These are phyloP conservation scores for Chrysochloris asiatica DNA, from an alignment of 2,113 vertebrate species.

Conservation along the genomic window DNA sequence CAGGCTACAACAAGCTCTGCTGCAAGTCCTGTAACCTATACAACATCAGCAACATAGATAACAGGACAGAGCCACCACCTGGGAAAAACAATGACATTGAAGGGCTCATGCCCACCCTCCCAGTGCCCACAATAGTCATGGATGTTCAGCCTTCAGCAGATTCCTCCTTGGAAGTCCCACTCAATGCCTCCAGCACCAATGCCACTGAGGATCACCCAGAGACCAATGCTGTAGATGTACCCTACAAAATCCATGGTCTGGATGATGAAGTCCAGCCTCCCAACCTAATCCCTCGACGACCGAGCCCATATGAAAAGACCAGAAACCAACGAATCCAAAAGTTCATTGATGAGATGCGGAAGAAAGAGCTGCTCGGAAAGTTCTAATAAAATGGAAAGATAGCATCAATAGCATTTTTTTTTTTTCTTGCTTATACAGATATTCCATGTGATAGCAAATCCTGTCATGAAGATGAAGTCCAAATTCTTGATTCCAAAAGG, in stretches of 20 bases:
- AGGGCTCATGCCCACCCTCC: slow-evolving; percentile 78
- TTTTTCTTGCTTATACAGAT: slow-evolving; percentile 91
- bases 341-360: slow-evolving; percentile 93
- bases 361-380: slow-evolving; percentile 89
- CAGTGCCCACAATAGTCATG: neutral
- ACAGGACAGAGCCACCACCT: slow-evolving; percentile 47
- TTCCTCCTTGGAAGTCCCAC: slow-evolving; percentile 61
- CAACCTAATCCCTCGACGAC: slow-evolving; percentile 90
- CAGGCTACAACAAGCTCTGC: slow-evolving; percentile 93
- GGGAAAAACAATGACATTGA: slow-evolving; percentile 81
- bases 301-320: slow-evolving; percentile 90
- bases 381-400: slow-evolving; percentile 85
- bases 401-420: slow-evolving; percentile 74
- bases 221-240: slow-evolving; percentile 90
- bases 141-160: neutral
- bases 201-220: slow-evolving; percentile 86
- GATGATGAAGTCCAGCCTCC: slow-evolving; percentile 89
- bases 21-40: slow-evolving; percentile 92
- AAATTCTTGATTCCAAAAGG: slow-evolving; percentile 76
- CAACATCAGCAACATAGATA: slow-evolving; percentile 66
- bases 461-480: slow-evolving; percentile 78
- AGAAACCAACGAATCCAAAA: slow-evolving; percentile 96
- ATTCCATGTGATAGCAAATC: slow-evolving; percentile 71
- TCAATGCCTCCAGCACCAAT: slow-evolving; percentile 71
- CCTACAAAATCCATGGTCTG: slow-evolving; percentile 82